A percentile compares a stretch with the other conserved stretches of the same genome.
Evolutionary conservation across 2,888 invertebrate genomes (phyloP).

Genomic region (Cheilosia grossa): DNA sequence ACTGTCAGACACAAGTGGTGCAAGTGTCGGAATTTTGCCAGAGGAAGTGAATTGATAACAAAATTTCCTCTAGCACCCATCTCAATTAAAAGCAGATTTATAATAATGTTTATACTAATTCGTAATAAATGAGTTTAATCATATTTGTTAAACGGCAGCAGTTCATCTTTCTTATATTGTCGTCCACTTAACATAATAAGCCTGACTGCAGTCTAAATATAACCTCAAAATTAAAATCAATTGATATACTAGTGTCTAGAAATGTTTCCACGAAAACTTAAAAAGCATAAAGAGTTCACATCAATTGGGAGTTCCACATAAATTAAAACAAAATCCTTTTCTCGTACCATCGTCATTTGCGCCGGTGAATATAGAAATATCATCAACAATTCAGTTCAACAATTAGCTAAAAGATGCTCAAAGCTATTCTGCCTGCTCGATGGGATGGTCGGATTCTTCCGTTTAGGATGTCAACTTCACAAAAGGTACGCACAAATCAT

Average conservation of each 20-base stretch:
- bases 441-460: constrained; percentile 80
- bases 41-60: constrained; percentile 62
- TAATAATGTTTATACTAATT: constrained; percentile 1
- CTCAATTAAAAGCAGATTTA: constrained; percentile 24
- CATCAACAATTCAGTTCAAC: background rate
- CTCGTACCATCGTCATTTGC: background rate
- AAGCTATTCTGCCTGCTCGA: constrained; percentile 78
- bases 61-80: background rate
- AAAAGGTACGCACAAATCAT: constrained; percentile 79
- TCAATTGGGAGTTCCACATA: constrained; percentile 35
- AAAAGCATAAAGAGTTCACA: constrained; percentile 35
- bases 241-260: constrained; percentile 44
- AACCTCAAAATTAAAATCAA: constrained; percentile 56
- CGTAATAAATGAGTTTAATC: background rate
- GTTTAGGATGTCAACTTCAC: constrained; percentile 81
- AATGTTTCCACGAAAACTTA: constrained; percentile 51
- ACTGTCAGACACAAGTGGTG: constrained; percentile 42
- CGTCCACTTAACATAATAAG: constrained; percentile 26
- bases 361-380: constrained; percentile 13
- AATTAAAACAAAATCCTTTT: background rate
- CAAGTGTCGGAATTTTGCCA: constrained; percentile 47
- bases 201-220: constrained; percentile 25
- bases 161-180: background rate
- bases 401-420: constrained; percentile 48
- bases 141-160: background rate